phyloP scores from a whole-genome alignment of 1,140 invertebrate genomes.

The Nixonia krombeini region DNA sequence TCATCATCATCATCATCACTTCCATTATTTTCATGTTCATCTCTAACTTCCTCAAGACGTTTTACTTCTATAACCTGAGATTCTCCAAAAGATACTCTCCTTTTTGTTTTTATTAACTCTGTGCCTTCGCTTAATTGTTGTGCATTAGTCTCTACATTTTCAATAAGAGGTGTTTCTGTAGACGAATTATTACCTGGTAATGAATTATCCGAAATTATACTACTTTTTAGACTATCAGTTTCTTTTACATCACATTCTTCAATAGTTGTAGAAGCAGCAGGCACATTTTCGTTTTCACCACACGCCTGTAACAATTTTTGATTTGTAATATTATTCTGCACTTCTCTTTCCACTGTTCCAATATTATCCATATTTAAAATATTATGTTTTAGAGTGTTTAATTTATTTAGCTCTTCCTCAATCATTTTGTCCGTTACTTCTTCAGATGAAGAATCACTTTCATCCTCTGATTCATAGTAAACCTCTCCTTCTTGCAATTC shows the following conservation, averaged over 20 bases:
- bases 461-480: constrained; percentile 27
- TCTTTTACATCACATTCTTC: too few relatives aligned
- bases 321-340: constrained; percentile 23
- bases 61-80: constrained; percentile 4
- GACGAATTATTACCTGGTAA: too few relatives aligned
- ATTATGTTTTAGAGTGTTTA: constrained; percentile 33
- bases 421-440: constrained; percentile 31
- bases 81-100: constrained; percentile 23
- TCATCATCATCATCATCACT: constrained; percentile 15
- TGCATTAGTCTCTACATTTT: too few relatives aligned
- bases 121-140: too few relatives aligned
- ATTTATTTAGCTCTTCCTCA: constrained; percentile 33
- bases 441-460: constrained; percentile 25
- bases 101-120: constrained; percentile 4
- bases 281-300: too few relatives aligned
- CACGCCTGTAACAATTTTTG: too few relatives aligned
- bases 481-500: constrained; percentile 30
- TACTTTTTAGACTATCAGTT: too few relatives aligned
- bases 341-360: background rate
- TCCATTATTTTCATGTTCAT: constrained; percentile 1
- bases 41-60: background rate
- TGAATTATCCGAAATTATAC: too few relatives aligned
- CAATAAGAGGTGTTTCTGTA: too few relatives aligned
- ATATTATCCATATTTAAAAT: too few relatives aligned
- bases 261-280: too few relatives aligned